Evolutionary conservation across 2,888 invertebrate genomes (phyloP), one percentile per base, ranked within the genome.

Genomic region (Agonum fuliginosum): DNA sequence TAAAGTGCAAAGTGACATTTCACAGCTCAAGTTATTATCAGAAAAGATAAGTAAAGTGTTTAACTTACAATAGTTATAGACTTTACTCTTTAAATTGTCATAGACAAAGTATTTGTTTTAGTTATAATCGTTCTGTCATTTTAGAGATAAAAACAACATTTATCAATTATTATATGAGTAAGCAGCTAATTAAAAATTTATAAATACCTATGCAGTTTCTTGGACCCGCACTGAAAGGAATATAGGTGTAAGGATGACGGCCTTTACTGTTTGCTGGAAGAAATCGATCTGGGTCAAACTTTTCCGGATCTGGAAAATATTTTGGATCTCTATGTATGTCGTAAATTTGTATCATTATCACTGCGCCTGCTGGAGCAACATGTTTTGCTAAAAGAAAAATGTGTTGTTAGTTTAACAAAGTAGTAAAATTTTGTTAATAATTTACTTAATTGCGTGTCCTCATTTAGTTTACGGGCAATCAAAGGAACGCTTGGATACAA

Each of bases 401-500:
- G 3, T 30, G 8, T 30, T 8, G 8, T 30, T 5, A 3, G 3
- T 30, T 5, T 30, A 30, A 5, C 8, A 8, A 30, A 3, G 3
- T 5, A 30, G 30, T 30, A 5, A 5, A 30, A 5, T 30, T 30
- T 30, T 41, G 14, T 41, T 1, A 41, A 1, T 41, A 41, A 41
- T 14, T 41, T 12, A 41, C 41, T 41, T 14, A 41, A 41, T 41
- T n/a, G n/a, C n/a, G 14, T 41, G 14, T 41, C 41, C 14, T 41
- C 14, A 41, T 41, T 14, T 41, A 41, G 12, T 12, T 41, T 41
- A n/a, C 41, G n/a, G n/a, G 12, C 6, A 3, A 41, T 41, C 4
- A 41, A 41, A 12, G 41, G 41, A 12, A 92, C 93, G 79, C 92
- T 92, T 1, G 93, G 92, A 81, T 91, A 93, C 3, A 93, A 83